Percentiles rank a stretch among this genome's conserved stretches.
These are phyloP conservation scores for Periparus ater DNA, from an alignment of 2,797 vertebrate genomes.

Conservation along the genomic window DNA sequence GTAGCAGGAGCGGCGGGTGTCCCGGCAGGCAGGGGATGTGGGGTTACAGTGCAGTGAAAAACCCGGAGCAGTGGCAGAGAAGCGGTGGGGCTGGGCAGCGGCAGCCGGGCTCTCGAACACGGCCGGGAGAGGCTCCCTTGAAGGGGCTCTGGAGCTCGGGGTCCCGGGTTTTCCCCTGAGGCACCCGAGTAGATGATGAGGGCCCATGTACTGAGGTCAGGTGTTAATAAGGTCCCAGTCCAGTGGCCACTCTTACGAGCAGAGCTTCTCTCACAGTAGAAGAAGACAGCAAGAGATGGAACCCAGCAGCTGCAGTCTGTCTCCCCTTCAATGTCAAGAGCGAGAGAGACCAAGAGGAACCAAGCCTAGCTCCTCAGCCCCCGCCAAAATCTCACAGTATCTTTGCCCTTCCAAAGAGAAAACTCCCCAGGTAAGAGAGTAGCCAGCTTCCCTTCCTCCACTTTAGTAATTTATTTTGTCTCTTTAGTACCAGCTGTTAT, in stretches of 20 bases:
- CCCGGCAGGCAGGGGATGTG: not conserved
- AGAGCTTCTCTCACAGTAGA: not conserved
- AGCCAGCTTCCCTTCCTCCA: not conserved
- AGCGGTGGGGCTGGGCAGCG: not conserved
- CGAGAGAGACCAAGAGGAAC: not conserved
- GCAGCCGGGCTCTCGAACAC: not conserved
- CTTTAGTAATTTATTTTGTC: not conserved
- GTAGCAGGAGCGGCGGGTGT: not conserved
- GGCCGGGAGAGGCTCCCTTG: fast-evolving
- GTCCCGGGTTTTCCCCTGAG: not conserved
- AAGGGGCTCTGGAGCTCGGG: not conserved
- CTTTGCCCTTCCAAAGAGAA: not conserved
- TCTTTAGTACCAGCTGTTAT: too few species aligned
- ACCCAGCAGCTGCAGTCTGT: not conserved
- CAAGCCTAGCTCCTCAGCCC: not conserved
- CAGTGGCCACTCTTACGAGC: fast-evolving
- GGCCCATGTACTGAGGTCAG: too few species aligned
- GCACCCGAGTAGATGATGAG: not conserved
- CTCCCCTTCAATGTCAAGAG: not conserved
- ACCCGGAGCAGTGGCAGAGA: not conserved
- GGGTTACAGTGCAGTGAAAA: not conserved
- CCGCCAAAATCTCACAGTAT: fast-evolving
- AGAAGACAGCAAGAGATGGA: not conserved
- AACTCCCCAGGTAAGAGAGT: not conserved
- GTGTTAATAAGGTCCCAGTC: too few species aligned